A percentile compares a stretch with the other conserved stretches of the same genome.
These are phyloP conservation scores for Drosophila saltans DNA, from an alignment of 1,140 invertebrate genomes.

Conservation along the genomic window DNA sequence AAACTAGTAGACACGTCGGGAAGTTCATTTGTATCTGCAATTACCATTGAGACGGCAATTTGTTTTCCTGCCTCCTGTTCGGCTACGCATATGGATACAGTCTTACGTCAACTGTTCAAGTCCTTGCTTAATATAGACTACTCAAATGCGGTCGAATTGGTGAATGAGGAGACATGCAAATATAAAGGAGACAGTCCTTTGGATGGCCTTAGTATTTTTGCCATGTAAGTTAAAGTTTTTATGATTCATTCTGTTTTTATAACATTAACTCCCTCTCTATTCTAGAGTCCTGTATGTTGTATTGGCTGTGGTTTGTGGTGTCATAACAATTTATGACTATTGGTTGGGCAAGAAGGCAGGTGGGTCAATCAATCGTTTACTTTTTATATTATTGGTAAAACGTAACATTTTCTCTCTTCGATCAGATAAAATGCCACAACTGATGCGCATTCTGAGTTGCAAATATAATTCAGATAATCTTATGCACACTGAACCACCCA, in stretches of 20 bases:
- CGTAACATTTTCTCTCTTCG: neutral
- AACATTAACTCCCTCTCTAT: no score
- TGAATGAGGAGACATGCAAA: slow-evolving; percentile 3
- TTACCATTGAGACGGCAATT: slow-evolving; percentile 3
- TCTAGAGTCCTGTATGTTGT: neutral
- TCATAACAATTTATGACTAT: slow-evolving; percentile 1
- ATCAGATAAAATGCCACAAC: slow-evolving; percentile 2
- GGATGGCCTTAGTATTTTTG: slow-evolving; percentile 1
- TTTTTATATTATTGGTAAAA: neutral
- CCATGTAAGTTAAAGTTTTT: neutral
- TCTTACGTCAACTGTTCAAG: neutral
- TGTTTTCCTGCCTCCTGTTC: slow-evolving; percentile 5
- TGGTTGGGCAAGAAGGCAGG: slow-evolving; percentile 8
- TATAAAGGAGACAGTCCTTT: neutral
- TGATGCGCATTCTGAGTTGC: slow-evolving; percentile 8
- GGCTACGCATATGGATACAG: neutral
- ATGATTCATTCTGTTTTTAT: neutral
- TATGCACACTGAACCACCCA: neutral
- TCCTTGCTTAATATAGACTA: neutral
- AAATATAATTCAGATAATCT: neutral
- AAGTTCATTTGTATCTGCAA: neutral
- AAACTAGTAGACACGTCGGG: neutral
- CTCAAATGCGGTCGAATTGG: neutral
- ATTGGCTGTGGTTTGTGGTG: slow-evolving; percentile 6
- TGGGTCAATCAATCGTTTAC: neutral